Percentiles rank a stretch among this genome's conserved stretches.
These are phyloP conservation scores for Aspidoscelis tigris DNA, from an alignment of 2,113 vertebrate species.

Conservation along the genomic window DNA sequence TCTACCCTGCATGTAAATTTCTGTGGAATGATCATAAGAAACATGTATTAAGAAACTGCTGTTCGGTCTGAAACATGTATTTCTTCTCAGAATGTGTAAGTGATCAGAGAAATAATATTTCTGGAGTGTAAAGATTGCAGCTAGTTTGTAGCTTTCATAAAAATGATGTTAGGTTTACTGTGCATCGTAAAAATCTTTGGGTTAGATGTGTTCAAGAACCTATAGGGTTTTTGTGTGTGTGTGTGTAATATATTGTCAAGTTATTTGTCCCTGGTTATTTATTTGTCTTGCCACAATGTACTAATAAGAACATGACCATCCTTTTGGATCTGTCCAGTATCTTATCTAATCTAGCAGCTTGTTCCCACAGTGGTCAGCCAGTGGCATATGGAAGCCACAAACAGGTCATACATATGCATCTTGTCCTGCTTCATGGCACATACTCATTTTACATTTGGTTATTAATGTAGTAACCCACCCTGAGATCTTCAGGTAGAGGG, in stretches of 20 bases:
- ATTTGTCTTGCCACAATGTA: background rate
- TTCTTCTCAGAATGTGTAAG: background rate
- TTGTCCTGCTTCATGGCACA: too few relatives aligned
- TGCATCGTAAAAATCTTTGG: slow-evolving; percentile 14
- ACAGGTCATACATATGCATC: too few relatives aligned
- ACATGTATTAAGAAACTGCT: background rate
- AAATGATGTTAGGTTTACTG: slow-evolving; percentile 2
- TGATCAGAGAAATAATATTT: background rate
- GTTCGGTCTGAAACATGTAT: background rate
- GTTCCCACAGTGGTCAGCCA: too few relatives aligned
- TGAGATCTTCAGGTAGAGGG: too few relatives aligned
- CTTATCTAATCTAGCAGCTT: too few relatives aligned
- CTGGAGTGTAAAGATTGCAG: slow-evolving; percentile 24
- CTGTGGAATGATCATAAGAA: background rate
- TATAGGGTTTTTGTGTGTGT: slow-evolving; percentile 41
- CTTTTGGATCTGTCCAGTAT: too few relatives aligned
- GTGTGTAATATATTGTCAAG: background rate
- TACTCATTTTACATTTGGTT: too few relatives aligned
- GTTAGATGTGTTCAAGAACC: slow-evolving; percentile 34
- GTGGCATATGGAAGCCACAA: too few relatives aligned
- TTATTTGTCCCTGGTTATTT: background rate
- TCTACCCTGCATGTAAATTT: background rate
- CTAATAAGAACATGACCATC: background rate
- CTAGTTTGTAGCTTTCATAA: slow-evolving; percentile 19
- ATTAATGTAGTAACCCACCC: too few relatives aligned